These are phyloP conservation scores for Pseudopodoces humilis DNA, from an alignment of 2,113 vertebrate species.

Conservation along the genomic window DNA sequence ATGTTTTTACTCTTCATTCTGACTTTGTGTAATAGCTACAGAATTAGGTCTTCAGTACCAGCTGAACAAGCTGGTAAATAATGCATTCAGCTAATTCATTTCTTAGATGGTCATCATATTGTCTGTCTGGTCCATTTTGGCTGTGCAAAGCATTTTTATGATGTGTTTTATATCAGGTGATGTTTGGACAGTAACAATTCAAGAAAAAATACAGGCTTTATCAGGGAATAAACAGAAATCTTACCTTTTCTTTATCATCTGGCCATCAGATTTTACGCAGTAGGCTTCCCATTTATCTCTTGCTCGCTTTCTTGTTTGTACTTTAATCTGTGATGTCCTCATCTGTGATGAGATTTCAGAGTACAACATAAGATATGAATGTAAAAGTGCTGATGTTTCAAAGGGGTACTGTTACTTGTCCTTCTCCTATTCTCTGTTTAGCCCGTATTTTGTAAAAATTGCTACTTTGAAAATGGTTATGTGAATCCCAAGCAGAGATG, in stretches of 20 bases:
- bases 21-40: background rate
- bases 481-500: background rate
- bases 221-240: background rate
- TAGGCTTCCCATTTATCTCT: background rate
- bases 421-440: background rate
- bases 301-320: background rate
- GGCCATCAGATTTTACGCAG: background rate
- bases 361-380: background rate
- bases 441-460: background rate
- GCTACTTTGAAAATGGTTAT: background rate
- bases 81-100: background rate
- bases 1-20: background rate
- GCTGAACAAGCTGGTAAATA: background rate
- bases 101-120: background rate
- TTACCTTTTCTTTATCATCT: constrained; percentile 28
- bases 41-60: background rate
- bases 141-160: background rate
- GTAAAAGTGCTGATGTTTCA: background rate
- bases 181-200: background rate
- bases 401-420: background rate
- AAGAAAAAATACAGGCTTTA: background rate
- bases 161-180: background rate
- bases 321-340: background rate
- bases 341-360: background rate
- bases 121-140: background rate